These are phyloP conservation scores for Brachionus rubens DNA, from an alignment of 1,140 invertebrate genomes.

Conservation along the genomic window DNA sequence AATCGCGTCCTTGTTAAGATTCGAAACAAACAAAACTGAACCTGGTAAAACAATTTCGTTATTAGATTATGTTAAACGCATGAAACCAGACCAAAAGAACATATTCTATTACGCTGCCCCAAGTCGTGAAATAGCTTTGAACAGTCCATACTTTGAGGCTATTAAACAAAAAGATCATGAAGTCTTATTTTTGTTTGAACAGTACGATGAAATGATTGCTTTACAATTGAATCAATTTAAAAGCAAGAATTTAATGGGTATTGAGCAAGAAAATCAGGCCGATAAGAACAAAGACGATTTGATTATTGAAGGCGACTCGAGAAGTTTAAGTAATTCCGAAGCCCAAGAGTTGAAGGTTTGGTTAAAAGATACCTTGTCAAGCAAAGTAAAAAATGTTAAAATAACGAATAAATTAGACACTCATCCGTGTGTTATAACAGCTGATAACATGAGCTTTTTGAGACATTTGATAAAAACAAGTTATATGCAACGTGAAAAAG, in stretches of 20 bases:
- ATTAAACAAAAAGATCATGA: constrained; percentile 77
- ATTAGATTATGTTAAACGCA: constrained; percentile 73
- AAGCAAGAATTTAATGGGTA: constrained; percentile 74
- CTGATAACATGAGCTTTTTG: constrained; percentile 90
- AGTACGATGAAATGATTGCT: constrained; percentile 89
- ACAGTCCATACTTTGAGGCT: constrained; percentile 89
- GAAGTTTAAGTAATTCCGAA: constrained; percentile 69
- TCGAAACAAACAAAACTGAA: constrained; percentile 79
- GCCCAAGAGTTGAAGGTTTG: constrained; percentile 74
- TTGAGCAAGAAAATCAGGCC: constrained; percentile 84
- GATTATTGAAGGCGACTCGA: constrained; percentile 60
- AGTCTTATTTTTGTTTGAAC: constrained; percentile 90
- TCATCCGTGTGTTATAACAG: constrained; percentile 88
- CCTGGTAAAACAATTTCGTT: constrained; percentile 75
- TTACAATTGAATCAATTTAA: constrained; percentile 82
- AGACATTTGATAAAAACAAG: constrained; percentile 85
- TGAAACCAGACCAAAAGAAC: constrained; percentile 74
- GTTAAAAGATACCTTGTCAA: constrained; percentile 63
- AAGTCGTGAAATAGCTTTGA: constrained; percentile 81
- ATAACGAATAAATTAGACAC: constrained; percentile 76
- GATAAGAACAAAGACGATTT: constrained; percentile 45
- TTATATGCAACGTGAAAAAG: constrained; percentile 76
- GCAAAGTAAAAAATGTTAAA: constrained; percentile 49
- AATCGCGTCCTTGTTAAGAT: constrained; percentile 81
- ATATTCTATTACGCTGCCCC: constrained; percentile 91